Evolutionary conservation across 2,113 vertebrate genomes (phyloP).

Genomic region (Mola mola): DNA sequence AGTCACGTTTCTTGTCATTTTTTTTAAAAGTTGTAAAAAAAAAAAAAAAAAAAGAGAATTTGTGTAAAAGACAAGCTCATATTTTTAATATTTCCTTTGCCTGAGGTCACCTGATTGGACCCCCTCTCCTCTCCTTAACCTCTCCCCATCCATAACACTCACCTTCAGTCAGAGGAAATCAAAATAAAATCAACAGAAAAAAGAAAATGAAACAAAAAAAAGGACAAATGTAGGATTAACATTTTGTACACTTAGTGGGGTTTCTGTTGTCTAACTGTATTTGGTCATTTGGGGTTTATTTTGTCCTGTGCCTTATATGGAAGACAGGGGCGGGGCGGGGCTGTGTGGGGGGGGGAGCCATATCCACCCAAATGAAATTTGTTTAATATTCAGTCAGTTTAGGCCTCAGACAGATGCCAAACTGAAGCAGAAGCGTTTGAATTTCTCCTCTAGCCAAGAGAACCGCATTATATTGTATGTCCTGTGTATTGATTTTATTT

Average conservation of each 20-base stretch:
- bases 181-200: slow-evolving; percentile 84
- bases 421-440: slow-evolving; percentile 76
- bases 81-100: slow-evolving; percentile 75
- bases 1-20: slow-evolving; percentile 89
- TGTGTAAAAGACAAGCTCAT: slow-evolving; percentile 75
- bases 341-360: slow-evolving; percentile 80
- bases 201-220: slow-evolving; percentile 65
- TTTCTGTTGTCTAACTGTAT: slow-evolving; percentile 88
- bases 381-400: slow-evolving; percentile 71
- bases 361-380: slow-evolving; percentile 74
- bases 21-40: slow-evolving; percentile 78
- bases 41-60: slow-evolving; percentile 63
- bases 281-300: slow-evolving; percentile 89
- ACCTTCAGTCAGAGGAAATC: slow-evolving; percentile 82
- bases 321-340: slow-evolving; percentile 85
- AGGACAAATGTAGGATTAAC: slow-evolving; percentile 85
- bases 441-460: slow-evolving; percentile 82
- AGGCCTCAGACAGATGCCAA: slow-evolving; percentile 31
- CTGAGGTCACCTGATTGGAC: slow-evolving; percentile 63
- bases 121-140: slow-evolving; percentile 15
- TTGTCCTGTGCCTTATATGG: slow-evolving; percentile 99
- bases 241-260: slow-evolving; percentile 91
- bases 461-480: slow-evolving; percentile 74
- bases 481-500: slow-evolving; percentile 73
- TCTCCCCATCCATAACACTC: slow-evolving; percentile 60